phyloP scores from a whole-genome alignment of 2,113 vertebrate species.

The Gopherus evgoodei region DNA sequence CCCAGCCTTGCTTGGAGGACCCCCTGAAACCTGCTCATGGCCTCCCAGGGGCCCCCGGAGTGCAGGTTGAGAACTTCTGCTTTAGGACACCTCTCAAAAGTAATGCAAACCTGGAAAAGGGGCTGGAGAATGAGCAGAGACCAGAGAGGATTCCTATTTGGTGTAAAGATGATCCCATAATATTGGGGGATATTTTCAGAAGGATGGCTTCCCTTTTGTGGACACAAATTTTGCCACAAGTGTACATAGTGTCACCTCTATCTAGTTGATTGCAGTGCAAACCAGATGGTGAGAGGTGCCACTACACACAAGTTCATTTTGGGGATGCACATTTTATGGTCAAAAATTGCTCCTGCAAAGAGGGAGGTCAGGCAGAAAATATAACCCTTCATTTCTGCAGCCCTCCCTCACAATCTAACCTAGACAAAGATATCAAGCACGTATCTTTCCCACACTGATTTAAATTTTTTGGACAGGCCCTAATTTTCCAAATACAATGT shows the following conservation, averaged over 20 bases:
- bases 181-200: not conserved
- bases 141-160: too few relatives aligned
- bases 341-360: not conserved
- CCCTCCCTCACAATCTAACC: not conserved
- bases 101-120: fast-evolving
- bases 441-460: not conserved
- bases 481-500: not conserved
- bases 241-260: not conserved
- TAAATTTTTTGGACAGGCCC: not conserved
- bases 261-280: not conserved
- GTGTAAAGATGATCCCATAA: not conserved
- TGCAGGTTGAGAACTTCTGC: too few relatives aligned
- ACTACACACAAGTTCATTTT: not conserved
- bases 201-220: not conserved
- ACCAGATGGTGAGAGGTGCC: not conserved
- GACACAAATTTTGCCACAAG: not conserved
- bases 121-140: not conserved
- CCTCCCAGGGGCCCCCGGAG: too few relatives aligned
- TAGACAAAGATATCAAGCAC: not conserved
- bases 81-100: not conserved
- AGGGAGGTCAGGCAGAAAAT: not conserved
- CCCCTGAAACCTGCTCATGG: too few relatives aligned
- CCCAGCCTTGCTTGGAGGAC: too few relatives aligned
- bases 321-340: not conserved
- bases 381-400: not conserved